Evolutionary conservation across 2,797 vertebrate genomes (phyloP).

Genomic region (Eulemur rubriventer): DNA sequence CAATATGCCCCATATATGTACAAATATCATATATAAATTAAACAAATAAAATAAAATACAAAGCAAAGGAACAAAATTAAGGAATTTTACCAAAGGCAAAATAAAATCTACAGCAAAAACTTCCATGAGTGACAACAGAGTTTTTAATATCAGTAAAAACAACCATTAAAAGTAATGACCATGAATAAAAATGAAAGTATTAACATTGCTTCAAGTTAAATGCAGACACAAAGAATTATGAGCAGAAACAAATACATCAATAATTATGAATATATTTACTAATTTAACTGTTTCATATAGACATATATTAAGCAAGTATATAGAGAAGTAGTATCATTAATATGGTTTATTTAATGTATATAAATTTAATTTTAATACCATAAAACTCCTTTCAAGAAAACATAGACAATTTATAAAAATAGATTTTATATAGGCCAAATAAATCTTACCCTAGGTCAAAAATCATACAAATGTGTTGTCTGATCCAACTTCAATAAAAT

Average conservation of each 20-base stretch:
- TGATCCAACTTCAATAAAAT: neutral
- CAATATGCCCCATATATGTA: neutral
- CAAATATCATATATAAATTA: neutral
- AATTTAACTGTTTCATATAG: neutral
- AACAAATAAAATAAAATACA: neutral
- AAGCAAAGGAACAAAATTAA: neutral
- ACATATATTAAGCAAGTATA: neutral
- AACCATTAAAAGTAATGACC: neutral
- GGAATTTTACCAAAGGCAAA: neutral
- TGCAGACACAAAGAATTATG: neutral
- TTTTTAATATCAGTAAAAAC: neutral
- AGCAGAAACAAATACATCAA: neutral
- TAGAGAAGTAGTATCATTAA: neutral
- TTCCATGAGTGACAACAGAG: neutral
- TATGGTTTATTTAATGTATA: neutral
- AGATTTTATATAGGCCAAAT: neutral
- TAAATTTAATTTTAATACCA: neutral
- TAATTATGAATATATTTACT: neutral
- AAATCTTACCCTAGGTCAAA: neutral
- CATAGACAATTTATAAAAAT: neutral
- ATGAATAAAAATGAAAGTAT: neutral
- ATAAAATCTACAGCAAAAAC: neutral
- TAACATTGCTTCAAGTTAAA: neutral
- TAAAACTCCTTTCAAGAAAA: neutral
- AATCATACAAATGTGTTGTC: neutral